Conservation (phyloP, 2,113 vertebrate species). For the Cryptomyrus ogoouensis region DNA sequence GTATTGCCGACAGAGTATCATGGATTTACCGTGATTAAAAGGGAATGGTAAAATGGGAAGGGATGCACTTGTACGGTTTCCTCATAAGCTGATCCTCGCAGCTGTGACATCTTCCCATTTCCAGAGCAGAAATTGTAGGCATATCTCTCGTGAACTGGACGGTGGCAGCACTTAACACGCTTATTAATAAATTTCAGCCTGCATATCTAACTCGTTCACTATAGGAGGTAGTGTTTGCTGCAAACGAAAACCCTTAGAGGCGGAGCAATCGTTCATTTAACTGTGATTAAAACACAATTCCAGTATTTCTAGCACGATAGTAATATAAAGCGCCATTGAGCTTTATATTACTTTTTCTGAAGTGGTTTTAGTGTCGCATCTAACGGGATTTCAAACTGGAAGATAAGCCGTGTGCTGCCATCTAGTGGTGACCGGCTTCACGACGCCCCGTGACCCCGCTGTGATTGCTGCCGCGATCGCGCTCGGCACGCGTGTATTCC, state of each 20-base stretch:
- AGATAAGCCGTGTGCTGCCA: conserved; percentile 54
- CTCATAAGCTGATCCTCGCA: not conserved
- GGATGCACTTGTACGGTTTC: not conserved
- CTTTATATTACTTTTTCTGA: not conserved
- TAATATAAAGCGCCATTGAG: not conserved
- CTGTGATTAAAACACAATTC: not conserved
- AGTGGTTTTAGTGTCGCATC: not conserved
- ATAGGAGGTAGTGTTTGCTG: not conserved
- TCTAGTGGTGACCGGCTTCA: conserved; percentile 45
- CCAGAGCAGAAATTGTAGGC: not conserved
- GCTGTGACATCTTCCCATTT: not conserved
- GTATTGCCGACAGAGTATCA: not conserved
- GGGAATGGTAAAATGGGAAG: not conserved
- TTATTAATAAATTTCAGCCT: not conserved
- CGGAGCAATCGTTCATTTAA: not conserved
- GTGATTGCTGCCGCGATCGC: not conserved
- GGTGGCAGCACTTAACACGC: not conserved
- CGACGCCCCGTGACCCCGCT: not conserved
- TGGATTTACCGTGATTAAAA: not conserved
- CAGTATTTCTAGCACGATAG: not conserved
- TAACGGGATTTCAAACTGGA: conserved; percentile 12
- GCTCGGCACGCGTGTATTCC: not conserved
- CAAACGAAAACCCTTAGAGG: not conserved
- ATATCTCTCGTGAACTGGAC: not conserved
- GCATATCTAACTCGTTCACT: not conserved